A percentile compares a stretch with the other conserved stretches of the same genome.
phyloP scores from a whole-genome alignment of 2,888 invertebrate genomes.

The Tetranychus piercei region DNA sequence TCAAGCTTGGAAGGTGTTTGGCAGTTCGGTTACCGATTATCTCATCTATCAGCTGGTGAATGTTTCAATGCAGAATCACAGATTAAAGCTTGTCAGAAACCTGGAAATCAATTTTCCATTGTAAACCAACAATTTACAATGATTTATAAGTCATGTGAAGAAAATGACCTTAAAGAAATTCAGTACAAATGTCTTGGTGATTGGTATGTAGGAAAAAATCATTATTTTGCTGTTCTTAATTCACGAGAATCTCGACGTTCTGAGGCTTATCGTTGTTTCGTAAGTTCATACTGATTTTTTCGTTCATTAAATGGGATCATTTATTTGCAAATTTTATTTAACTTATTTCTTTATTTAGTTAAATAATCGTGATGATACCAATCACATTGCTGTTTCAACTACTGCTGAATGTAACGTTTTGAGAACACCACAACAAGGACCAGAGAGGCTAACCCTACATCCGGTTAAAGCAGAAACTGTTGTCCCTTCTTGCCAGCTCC shows the following conservation, averaged over 20 bases:
- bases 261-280: conserved; percentile 79
- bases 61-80: conserved; percentile 68
- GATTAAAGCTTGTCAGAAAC: conserved; percentile 81
- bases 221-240: conserved; percentile 90
- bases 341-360: conserved; percentile 33
- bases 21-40: conserved; percentile 79
- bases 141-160: conserved; percentile 76
- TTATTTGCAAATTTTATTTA: conserved; percentile 9
- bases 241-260: conserved; percentile 86
- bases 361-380: conserved; percentile 79
- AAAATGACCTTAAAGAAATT: conserved; percentile 72
- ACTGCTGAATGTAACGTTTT: conserved; percentile 80
- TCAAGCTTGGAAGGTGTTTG: conserved; percentile 87
- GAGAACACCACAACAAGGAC: conserved; percentile 79
- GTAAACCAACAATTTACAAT: conserved; percentile 93
- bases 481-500: conserved; percentile 71
- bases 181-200: conserved; percentile 82
- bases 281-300: conserved; percentile 28
- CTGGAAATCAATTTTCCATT: conserved; percentile 83
- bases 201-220: conserved; percentile 88
- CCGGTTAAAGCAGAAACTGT: conserved; percentile 61
- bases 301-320: not conserved
- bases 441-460: conserved; percentile 57
- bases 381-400: conserved; percentile 75
- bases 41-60: conserved; percentile 59